Evolutionary conservation across 2,113 vertebrate species (phyloP).

Genomic region (Delphinapterus leucas): DNA sequence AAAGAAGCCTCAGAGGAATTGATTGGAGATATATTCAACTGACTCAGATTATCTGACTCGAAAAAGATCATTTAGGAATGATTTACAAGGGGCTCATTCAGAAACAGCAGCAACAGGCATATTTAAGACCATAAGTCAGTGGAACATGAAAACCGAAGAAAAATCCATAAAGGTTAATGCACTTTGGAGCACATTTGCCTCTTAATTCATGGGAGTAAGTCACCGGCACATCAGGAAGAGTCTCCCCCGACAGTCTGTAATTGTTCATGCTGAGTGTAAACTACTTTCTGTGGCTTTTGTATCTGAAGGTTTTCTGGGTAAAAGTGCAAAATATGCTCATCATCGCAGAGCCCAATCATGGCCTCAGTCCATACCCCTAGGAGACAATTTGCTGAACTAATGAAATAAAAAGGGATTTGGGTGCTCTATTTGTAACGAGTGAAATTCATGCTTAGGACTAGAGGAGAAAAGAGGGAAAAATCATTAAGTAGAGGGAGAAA

Average conservation of each 20-base stretch:
- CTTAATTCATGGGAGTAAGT: conserved; percentile 59
- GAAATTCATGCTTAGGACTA: neutral
- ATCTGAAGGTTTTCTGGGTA: conserved; percentile 34
- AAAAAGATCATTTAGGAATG: conserved; percentile 62
- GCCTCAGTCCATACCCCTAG: neutral
- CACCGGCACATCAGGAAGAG: neutral
- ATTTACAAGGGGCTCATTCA: conserved; percentile 63
- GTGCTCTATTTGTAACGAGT: neutral
- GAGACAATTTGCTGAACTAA: conserved; percentile 36
- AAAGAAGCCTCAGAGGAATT: conserved; percentile 25
- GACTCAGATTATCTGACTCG: conserved; percentile 37
- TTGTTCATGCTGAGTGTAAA: conserved; percentile 51
- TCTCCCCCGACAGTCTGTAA: neutral
- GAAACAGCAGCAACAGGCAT: conserved; percentile 67
- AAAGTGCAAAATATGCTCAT: conserved; percentile 48
- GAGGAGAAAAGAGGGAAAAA: neutral
- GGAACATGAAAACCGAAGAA: conserved; percentile 54
- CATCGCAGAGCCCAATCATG: neutral
- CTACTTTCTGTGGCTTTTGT: neutral
- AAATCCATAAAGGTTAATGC: conserved; percentile 74
- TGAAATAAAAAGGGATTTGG: neutral
- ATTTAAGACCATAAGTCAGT: conserved; percentile 55
- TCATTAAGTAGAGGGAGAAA: conserved; percentile 36
- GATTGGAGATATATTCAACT: conserved; percentile 49
- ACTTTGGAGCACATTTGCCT: conserved; percentile 47